These are phyloP conservation scores for Caenorhabditis briggsae DNA, from an alignment of 1,140 invertebrate species.

Conservation along the genomic window DNA sequence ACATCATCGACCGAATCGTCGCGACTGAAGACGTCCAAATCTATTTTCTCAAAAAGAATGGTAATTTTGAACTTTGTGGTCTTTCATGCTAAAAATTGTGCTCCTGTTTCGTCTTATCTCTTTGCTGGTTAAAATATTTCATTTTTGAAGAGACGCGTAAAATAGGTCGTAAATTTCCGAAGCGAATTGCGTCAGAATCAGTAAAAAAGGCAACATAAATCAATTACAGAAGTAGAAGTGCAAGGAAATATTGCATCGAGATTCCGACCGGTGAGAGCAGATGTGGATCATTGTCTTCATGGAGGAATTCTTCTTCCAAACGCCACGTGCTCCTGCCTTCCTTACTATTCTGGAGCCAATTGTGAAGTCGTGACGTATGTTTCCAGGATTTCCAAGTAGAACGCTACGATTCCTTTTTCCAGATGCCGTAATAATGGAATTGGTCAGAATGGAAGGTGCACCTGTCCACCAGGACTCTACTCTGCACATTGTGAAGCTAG, in stretches of 20 bases:
- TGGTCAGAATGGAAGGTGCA: slow-evolving; percentile 41
- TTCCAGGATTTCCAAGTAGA: no score
- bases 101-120: neutral
- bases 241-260: neutral
- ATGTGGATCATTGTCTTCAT: slow-evolving; percentile 17
- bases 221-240: slow-evolving; percentile 7
- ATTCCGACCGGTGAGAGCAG: neutral
- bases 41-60: slow-evolving; percentile 28
- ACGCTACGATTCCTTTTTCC: neutral
- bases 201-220: neutral
- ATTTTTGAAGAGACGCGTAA: slow-evolving; percentile 2
- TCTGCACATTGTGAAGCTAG: slow-evolving; percentile 50
- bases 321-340: slow-evolving; percentile 28
- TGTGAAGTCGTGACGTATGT: slow-evolving; percentile 51
- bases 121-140: neutral
- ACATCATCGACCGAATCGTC: slow-evolving; percentile 45
- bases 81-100: neutral
- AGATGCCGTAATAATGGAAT: slow-evolving; percentile 57
- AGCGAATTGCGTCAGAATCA: slow-evolving; percentile 27
- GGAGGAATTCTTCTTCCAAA: slow-evolving; percentile 57
- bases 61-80: slow-evolving; percentile 13
- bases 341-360: slow-evolving; percentile 45
- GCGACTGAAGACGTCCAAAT: slow-evolving; percentile 20
- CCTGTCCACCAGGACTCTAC: slow-evolving; percentile 46
- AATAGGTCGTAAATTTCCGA: slow-evolving; percentile 4